Base-by-base conservation (phyloP, 2,113 vertebrate species). In the Siphamia tubifer region DNA sequence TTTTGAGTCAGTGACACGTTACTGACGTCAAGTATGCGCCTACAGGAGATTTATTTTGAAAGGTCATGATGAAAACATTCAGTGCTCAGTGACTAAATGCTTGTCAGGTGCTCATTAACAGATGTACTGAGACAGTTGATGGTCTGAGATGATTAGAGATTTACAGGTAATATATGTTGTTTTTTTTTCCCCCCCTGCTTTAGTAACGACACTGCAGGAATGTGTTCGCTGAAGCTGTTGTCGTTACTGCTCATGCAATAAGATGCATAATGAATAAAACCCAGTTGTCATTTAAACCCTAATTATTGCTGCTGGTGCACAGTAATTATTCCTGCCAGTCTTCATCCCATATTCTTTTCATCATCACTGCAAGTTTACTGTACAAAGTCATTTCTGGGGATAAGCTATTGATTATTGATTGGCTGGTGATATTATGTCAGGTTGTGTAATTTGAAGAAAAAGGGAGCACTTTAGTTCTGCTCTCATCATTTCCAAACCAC, bases 271-370 rank as follows among this genome's bases (percentile, higher is more conserved):
- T 30, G 16, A 35, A 28, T 39, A 45, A 62, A 53, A 53, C 27
- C 17, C n/a, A 45, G 3, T 21, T 49, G n/a, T n/a, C 19, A 19
- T 19, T 38, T 5, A 16, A 7, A 36, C 4, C 11, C 28, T 30
- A 17, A 24, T 20, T 17, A 43, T 42, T 21, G 55, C 15, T 39
- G 8, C n/a, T 9, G 27, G n/a, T 36, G 34, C 7, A 16, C 13
- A 9, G 23, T 34, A 38, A 48, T 19, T 55, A 2, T 12, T 42
- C 16, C 39, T 12, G 15, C 15, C 23, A 47, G 8, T 58, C 28
- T 28, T n/a, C 42, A 68, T 31, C n/a, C n/a, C n/a, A n/a, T n/a
- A n/a, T n/a, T 58, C 5, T 63, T 68, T 39, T 63, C 7, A 38
- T 30, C 53, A 28, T 43, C 17, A 34, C 0, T 10, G 54, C n/a